phyloP scores from a whole-genome alignment of 2,888 invertebrate species.

The Candidula unifasciata region DNA sequence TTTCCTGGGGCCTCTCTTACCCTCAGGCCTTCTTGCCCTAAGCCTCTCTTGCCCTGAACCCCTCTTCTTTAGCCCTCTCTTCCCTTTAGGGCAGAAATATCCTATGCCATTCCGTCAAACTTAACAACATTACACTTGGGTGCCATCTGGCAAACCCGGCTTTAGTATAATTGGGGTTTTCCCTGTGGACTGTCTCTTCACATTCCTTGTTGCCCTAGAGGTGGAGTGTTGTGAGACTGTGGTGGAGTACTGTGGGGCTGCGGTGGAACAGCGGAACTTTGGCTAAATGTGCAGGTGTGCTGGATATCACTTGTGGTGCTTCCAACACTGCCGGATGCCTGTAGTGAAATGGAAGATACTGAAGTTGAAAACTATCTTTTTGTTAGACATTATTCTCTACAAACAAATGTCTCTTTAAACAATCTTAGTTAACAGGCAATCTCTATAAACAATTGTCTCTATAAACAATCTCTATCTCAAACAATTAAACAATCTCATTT shows the following conservation, averaged over 20 bases:
- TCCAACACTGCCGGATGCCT: slow-evolving; percentile 71
- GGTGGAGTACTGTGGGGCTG: slow-evolving; percentile 28
- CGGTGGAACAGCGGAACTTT: slow-evolving; percentile 47
- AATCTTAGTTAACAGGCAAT: too few species aligned
- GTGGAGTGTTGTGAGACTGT: slow-evolving; percentile 27
- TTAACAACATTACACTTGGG: slow-evolving; percentile 57
- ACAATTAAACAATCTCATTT: neutral
- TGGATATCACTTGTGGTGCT: slow-evolving; percentile 63
- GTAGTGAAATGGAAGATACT: slow-evolving; percentile 31
- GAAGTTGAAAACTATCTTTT: neutral
- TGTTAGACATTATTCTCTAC: neutral
- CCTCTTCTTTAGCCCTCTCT: too few species aligned
- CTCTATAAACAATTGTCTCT: neutral
- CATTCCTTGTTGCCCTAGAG: slow-evolving; percentile 25
- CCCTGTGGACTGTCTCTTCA: slow-evolving; percentile 39
- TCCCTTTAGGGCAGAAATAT: too few species aligned
- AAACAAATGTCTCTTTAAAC: neutral
- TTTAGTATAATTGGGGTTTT: slow-evolving; percentile 50
- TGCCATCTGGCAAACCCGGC: slow-evolving; percentile 63
- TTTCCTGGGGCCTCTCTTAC: too few species aligned
- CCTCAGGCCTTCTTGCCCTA: too few species aligned
- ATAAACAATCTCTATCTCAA: neutral
- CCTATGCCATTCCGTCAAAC: too few species aligned
- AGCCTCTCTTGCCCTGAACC: too few species aligned
- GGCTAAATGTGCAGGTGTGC: slow-evolving; percentile 53